These are phyloP conservation scores for Siniperca knerii DNA, from an alignment of 2,113 vertebrate species.

Conservation along the genomic window DNA sequence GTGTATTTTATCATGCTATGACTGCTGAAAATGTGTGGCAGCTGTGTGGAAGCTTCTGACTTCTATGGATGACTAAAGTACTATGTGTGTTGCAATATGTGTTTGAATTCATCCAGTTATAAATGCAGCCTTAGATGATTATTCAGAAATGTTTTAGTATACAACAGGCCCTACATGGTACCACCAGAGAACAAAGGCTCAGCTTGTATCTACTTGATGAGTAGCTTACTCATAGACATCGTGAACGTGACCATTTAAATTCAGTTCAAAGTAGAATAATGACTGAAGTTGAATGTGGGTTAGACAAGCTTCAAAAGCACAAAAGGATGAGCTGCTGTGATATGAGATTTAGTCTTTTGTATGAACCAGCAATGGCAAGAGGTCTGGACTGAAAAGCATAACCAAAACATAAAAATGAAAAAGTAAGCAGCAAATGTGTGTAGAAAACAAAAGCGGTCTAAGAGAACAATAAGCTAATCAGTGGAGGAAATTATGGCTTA, in stretches of 20 bases:
- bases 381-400: conserved; percentile 26
- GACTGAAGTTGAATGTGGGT: conserved; percentile 53
- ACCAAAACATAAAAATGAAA: conserved; percentile 48
- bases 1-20: conserved; percentile 5
- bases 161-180: not conserved
- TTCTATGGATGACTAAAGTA: conserved; percentile 27
- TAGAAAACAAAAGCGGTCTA: conserved; percentile 51
- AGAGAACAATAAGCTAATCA: conserved; percentile 80
- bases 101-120: conserved; percentile 32
- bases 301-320: conserved; percentile 51
- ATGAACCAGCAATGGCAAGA: conserved; percentile 14
- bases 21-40: conserved; percentile 22
- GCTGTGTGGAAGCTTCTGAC: conserved; percentile 6
- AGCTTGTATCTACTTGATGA: conserved; percentile 49
- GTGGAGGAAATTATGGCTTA: conserved; percentile 76
- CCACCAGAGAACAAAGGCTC: conserved; percentile 47
- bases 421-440: conserved; percentile 52
- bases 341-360: conserved; percentile 46
- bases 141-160: conserved; percentile 21
- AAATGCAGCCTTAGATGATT: conserved; percentile 12
- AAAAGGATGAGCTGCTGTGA: conserved; percentile 48
- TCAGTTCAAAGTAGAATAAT: conserved; percentile 56
- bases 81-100: conserved; percentile 10
- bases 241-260: conserved; percentile 36
- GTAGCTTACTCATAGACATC: conserved; percentile 24